These are phyloP conservation scores for Nysson spinosus DNA, from an alignment of 2,888 invertebrate species.

Conservation along the genomic window DNA sequence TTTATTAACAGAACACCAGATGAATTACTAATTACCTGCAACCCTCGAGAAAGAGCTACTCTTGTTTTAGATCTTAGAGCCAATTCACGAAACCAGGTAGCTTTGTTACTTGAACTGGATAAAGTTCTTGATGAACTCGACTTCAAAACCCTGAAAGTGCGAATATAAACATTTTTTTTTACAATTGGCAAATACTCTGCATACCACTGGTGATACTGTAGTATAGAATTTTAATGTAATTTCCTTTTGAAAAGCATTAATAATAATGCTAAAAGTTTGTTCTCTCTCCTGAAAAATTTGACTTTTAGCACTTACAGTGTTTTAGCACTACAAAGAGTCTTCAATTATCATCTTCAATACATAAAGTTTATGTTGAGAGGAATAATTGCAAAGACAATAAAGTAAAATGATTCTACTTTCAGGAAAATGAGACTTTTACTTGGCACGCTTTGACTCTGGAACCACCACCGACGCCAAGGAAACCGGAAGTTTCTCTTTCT, in stretches of 20 bases:
- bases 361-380: too few relatives aligned
- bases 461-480: conserved; percentile 65
- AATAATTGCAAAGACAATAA: not conserved
- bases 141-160: too few relatives aligned
- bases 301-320: too few relatives aligned
- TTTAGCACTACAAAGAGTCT: too few relatives aligned
- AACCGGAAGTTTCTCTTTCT: conserved; percentile 55
- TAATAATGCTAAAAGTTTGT: too few relatives aligned
- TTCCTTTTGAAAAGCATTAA: too few relatives aligned
- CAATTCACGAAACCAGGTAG: conserved; percentile 54
- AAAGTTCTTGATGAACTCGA: not conserved
- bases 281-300: too few relatives aligned
- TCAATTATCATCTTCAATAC: too few relatives aligned
- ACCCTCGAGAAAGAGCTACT: conserved; percentile 72
- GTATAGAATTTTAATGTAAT: too few relatives aligned
- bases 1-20: conserved; percentile 59
- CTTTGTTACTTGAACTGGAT: not conserved
- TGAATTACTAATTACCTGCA: conserved; percentile 55
- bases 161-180: too few relatives aligned
- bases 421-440: conserved; percentile 73
- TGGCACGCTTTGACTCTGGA: conserved; percentile 73
- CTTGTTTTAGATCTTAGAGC: conserved; percentile 76
- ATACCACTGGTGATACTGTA: too few relatives aligned
- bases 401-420: not conserved
- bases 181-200: too few relatives aligned